Evolutionary conservation across 2,797 vertebrate genomes (phyloP).

Genomic region (Acrocephalus scirpaceus): DNA sequence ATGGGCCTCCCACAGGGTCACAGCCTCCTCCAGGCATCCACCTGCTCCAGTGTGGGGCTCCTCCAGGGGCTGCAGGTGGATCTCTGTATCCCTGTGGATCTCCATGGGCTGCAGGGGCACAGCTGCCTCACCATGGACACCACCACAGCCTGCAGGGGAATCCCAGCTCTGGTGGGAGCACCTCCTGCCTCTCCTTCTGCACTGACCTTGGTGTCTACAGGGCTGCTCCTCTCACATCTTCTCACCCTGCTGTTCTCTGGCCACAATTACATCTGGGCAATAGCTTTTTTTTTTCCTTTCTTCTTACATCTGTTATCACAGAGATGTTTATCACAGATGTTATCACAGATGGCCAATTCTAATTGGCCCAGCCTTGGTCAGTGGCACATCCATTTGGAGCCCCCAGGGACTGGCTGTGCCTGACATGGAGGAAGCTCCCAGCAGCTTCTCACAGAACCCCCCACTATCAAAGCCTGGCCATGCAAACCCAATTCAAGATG

Average conservation of each 20-base stretch:
- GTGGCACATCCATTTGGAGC: not conserved
- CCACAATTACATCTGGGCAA: rapidly evolving
- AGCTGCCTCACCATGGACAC: rapidly evolving
- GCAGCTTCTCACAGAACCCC: not conserved
- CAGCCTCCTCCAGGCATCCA: not conserved
- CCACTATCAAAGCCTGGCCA: not conserved
- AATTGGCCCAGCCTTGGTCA: not conserved
- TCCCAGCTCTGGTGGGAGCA: not conserved
- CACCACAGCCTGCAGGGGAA: rapidly evolving
- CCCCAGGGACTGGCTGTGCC: not conserved
- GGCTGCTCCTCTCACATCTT: rapidly evolving
- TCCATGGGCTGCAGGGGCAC: not conserved
- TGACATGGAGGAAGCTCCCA: not conserved
- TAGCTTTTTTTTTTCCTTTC: too few species aligned
- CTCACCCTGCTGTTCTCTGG: not conserved
- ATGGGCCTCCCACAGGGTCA: rapidly evolving
- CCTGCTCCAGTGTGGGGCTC: not conserved
- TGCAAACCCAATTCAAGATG: not conserved
- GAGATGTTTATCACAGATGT: not conserved
- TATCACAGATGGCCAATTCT: not conserved
- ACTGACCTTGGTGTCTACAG: not conserved
- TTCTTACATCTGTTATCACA: not conserved
- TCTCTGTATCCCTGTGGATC: not conserved
- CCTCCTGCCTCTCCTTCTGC: not conserved
- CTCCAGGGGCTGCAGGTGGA: not conserved